Evolutionary conservation across 2,888 invertebrate genomes (phyloP), one percentile per base, ranked within the genome.

Genomic region (Tortricodes alternella): DNA sequence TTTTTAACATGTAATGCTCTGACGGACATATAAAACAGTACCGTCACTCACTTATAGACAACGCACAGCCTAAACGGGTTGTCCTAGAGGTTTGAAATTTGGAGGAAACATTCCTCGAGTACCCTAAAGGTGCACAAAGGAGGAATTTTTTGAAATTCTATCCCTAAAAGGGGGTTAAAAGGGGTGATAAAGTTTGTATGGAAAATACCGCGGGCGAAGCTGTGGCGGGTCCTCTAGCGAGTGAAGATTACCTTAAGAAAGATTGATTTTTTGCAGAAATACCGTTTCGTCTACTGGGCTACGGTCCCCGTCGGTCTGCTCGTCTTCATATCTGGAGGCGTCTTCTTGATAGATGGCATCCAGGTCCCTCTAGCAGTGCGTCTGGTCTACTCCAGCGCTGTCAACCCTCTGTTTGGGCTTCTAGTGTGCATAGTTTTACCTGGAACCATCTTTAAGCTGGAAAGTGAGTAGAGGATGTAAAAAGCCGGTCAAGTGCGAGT

Each of bases 391-490:
- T 60, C 74, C 2, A 63, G 65, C 1, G 2, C 74, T 0, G 32
- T 70, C 0, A 82, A 74, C 51, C 74, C 77, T 0, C 2, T 66
- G 4, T 80, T 76, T 43, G 69, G 68, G 0, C 8, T 67, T 0
- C 0, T 65, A 0, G 18, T 68, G 0, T 59, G 61, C 0, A 9
- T 66, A 2, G 2, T 71, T 0, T 57, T 76, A 0, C 13, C 70
- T 1, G 76, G 75, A 11, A 58, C 69, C 18, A 59, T 72, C 7
- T 69, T 74, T 16, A 70, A 71, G 50, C 53, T 71, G 23, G 83
- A 82, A 62, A 68, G 83, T 83, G 62, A 72, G 76, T 62, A 11
- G 18, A 1, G 2, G 13, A 21, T 8, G 11, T 15, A 37, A 11
- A n/a, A n/a, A n/a, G n/a, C 21, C 21, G 5, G 21, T 21, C 21